phyloP scores from a whole-genome alignment of 2,797 vertebrate genomes.

The Pteronotus mesoamericanus region DNA sequence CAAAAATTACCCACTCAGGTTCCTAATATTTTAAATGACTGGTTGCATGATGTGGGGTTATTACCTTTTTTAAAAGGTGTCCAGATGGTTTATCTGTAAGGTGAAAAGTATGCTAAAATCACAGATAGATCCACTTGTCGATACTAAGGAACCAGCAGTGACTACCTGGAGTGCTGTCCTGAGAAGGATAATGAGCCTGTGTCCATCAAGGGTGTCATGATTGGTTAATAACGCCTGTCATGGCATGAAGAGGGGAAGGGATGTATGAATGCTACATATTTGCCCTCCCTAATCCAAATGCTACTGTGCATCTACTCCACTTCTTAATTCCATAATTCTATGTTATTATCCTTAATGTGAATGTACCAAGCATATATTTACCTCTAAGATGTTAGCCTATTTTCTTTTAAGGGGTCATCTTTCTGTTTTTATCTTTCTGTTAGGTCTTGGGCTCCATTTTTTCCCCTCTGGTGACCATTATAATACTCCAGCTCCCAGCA shows the following conservation, averaged over 20 bases:
- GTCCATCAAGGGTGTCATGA: background rate
- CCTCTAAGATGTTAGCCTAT: constrained; percentile 6
- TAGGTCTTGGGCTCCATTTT: background rate
- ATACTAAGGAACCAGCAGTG: background rate
- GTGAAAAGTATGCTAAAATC: background rate
- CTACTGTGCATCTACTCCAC: background rate
- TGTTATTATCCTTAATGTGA: background rate
- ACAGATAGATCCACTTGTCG: background rate
- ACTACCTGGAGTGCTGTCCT: background rate
- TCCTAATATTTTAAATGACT: background rate
- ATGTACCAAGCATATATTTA: background rate
- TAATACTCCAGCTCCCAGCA: background rate
- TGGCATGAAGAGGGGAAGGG: background rate
- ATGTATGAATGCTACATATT: background rate
- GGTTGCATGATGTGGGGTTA: background rate
- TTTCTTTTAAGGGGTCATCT: background rate
- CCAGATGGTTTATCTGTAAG: background rate
- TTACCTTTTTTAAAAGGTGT: background rate
- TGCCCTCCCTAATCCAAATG: background rate
- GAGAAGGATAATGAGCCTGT: background rate
- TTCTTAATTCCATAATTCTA: constrained; percentile 29
- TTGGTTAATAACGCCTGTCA: background rate
- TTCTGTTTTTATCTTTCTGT: background rate
- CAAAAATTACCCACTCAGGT: background rate
- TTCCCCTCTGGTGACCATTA: background rate